Conservation (phyloP, 2,113 vertebrate genomes). For the Aptenodytes patagonicus region DNA sequence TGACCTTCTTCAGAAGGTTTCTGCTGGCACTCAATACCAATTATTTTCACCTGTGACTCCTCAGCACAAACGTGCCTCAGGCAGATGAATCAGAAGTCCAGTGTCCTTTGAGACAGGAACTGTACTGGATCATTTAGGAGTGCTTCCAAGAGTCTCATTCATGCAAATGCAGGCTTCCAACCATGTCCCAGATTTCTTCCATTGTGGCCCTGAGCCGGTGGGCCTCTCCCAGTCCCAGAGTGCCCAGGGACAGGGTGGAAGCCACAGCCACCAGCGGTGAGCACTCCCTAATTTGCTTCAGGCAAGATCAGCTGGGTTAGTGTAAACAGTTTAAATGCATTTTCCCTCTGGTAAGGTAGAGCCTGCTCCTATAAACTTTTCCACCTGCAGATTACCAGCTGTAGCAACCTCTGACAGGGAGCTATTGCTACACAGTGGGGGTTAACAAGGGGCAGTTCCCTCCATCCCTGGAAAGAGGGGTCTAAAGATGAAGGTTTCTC, state of each 20-base stretch:
- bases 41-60: not conserved
- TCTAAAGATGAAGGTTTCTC: not conserved
- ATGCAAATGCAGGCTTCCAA: not conserved
- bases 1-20: not conserved
- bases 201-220: not conserved
- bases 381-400: not conserved
- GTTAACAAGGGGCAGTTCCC: not conserved
- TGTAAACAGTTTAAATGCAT: not conserved
- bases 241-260: not conserved
- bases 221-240: not conserved
- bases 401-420: not conserved
- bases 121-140: not conserved
- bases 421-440: not conserved
- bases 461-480: not conserved
- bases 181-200: not conserved
- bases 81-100: not conserved
- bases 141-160: not conserved
- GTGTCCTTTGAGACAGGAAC: not conserved
- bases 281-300: not conserved
- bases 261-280: not conserved
- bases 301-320: not conserved
- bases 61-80: not conserved
- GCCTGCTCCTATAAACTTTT: not conserved
- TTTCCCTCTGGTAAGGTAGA: not conserved
- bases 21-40: not conserved